Conservation (phyloP, 2,888 invertebrate species). For the Bursaphelenchus okinawaensis region DNA sequence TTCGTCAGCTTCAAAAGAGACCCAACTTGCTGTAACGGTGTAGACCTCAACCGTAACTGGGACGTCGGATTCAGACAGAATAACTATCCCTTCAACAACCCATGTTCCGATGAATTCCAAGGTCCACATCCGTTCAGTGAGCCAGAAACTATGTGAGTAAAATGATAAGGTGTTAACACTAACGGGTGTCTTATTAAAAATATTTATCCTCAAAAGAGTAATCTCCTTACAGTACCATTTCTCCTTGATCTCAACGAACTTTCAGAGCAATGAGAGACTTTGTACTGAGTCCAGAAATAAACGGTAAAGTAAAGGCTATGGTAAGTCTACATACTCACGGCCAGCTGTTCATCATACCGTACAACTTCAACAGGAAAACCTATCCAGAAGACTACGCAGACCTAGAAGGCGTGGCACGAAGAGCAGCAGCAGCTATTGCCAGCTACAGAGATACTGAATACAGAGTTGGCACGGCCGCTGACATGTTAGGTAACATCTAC, state of each 20-base stretch:
- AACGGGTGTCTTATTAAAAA: background rate
- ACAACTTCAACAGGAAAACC: conserved; percentile 44
- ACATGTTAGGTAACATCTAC: conserved; percentile 37
- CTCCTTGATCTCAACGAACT: background rate
- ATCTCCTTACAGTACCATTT: background rate
- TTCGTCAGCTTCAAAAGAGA: conserved; percentile 35
- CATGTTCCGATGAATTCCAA: conserved; percentile 55
- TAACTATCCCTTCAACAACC: conserved; percentile 53
- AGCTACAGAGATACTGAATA: conserved; percentile 45
- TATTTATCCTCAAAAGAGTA: conserved; percentile 10
- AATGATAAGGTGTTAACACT: background rate
- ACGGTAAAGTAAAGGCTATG: conserved; percentile 47
- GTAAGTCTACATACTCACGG: conserved; percentile 56
- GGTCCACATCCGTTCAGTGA: conserved; percentile 52
- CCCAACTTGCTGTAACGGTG: conserved; percentile 40
- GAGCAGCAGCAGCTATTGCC: conserved; percentile 20
- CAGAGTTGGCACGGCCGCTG: conserved; percentile 50
- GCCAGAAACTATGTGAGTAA: conserved; percentile 51
- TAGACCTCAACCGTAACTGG: conserved; percentile 56
- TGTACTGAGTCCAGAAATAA: conserved; percentile 39
- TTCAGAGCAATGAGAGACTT: conserved; percentile 52
- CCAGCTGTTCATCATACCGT: conserved; percentile 56
- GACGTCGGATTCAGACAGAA: conserved; percentile 46
- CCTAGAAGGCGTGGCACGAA: conserved; percentile 23
- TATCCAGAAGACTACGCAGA: conserved; percentile 52